Evolutionary conservation across 2,113 vertebrate species (phyloP), one percentile per base, ranked within the genome.

Genomic region (Pluvialis apricaria): DNA sequence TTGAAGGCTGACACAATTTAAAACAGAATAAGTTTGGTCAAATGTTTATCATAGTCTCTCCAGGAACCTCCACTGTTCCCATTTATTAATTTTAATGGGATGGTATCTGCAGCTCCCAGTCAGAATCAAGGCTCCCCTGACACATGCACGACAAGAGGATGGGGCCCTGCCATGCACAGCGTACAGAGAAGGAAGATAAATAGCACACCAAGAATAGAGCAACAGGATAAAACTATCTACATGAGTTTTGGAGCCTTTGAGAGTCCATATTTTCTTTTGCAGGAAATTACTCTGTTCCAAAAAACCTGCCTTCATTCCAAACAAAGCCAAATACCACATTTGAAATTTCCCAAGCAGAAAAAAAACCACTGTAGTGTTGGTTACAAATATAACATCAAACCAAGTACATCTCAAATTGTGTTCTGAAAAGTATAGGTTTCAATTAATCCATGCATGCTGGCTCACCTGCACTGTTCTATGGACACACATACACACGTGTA

Each of bases 1-100:
- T 64, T 92, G 75, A 92, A 82, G 40, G 47, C 42, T 91, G 82
- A 91, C 70, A 92, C 58, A 78, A 60, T 90, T 92, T 92, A 78
- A 94, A 86, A 83, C 60, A 86, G 73, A 82, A 1, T 60, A 81
- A 83, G 38, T 78, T 88, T 86, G 69, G 72, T 93, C 64, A 95
- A 92, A 90, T 92, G 60, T 82, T 94, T 93, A 77, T 86, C 71
- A 64, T 12, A 77, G 54, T 47, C 34, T 91, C 55, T 72, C 66
- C 73, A 96, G 58, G 51, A 96, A 73, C 47, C 64, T 83, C 55
- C 76, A 81, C 60, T 64, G n/a, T 62, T 93, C 51, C 88, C 73
- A 28, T 86, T 95, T 94, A 91, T 86, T 91, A 91, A 93, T 87
- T 94, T 91, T 97, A 90, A 92, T 71, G 45, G 76, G 47, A 88